Base-by-base conservation (phyloP, 2,113 vertebrate genomes). In the Arvicanthis niloticus region DNA sequence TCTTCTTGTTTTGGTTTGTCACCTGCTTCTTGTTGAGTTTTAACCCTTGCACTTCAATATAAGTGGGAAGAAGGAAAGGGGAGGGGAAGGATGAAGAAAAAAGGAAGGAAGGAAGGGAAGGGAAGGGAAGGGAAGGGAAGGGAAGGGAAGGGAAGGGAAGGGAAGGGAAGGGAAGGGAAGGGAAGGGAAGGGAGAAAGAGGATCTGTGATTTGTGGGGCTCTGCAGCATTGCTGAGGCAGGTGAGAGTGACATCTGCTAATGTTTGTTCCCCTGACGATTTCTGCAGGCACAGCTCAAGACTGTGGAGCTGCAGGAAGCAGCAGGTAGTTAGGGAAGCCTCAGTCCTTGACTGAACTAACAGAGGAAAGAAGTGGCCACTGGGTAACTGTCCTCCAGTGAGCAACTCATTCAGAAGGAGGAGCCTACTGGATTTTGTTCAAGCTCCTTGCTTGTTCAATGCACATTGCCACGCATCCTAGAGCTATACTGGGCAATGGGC, bases 401-500 rank as follows among this genome's bases (percentile, higher is more conserved):
- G 53, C 17, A 21, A 13, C 84, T 91, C 87, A 45, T 48, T 91
- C 22, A 34, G 58, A 60, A 77, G 70, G 80, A 73, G 37, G 65
- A 72, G 58, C 67, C 24, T 80, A 80, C 65, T 58, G 86, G 60
- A 92, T 92, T 97, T 93, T 56, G 85, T 89, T 73, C 91, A 68
- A 81, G n/a, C 31, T 82, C 48, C 62, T 87, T 75, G 53, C 81
- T 81, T 70, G 42, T 96, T 91, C 45, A 0, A 51, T 82, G 48
- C 3, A 9, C 45, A 37, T 89, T 96, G 93, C 88, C 70, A 95
- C 60, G 53, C 72, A 92, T 5, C 72, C 85, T 87, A 48, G 60
- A 95, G 75, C 53, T 82, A 95, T 93, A 92, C 45, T 89, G 76
- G 72, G 62, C 37, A 62, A 31, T 24, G 29, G 81, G 53, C 62